Evolutionary conservation across 2,113 vertebrate genomes (phyloP).

Genomic region (Chaenocephalus aceratus): DNA sequence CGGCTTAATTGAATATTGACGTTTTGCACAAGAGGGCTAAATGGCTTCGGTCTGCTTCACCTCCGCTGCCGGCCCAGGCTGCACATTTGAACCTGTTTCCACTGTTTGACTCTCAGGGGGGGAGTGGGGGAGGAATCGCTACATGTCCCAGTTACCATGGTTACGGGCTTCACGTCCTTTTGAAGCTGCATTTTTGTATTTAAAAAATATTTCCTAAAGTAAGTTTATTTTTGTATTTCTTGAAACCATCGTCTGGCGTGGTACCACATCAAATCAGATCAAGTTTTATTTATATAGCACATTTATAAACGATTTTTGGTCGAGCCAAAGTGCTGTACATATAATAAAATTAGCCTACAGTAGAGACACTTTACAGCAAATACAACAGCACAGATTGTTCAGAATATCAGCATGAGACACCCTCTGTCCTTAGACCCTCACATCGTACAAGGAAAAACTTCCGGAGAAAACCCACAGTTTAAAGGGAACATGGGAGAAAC

Average conservation of each 20-base stretch:
- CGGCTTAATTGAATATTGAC: slow-evolving; percentile 84
- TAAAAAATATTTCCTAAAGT: neutral
- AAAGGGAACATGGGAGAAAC: no score
- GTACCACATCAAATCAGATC: neutral
- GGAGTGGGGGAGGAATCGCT: slow-evolving; percentile 25
- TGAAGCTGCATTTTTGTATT: slow-evolving; percentile 6
- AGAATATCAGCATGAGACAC: no score
- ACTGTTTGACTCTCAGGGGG: slow-evolving; percentile 35
- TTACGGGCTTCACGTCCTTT: slow-evolving; percentile 37
- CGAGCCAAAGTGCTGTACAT: no score
- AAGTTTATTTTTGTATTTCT: neutral
- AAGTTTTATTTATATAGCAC: no score
- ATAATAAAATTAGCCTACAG: no score
- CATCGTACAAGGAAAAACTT: no score
- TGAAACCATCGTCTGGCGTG: neutral
- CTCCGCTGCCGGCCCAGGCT: slow-evolving; percentile 23
- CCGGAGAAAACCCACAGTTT: no score
- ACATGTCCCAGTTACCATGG: slow-evolving; percentile 62
- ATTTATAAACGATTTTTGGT: no score
- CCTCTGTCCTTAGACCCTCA: no score
- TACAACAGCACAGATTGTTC: no score
- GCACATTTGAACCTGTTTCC: slow-evolving; percentile 48
- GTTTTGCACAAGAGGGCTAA: slow-evolving; percentile 71
- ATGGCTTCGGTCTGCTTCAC: slow-evolving; percentile 67
- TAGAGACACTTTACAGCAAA: no score